Percentiles rank a stretch among this genome's conserved stretches.
Conservation (phyloP, 2,797 vertebrate genomes). For the Hydrophis major region DNA sequence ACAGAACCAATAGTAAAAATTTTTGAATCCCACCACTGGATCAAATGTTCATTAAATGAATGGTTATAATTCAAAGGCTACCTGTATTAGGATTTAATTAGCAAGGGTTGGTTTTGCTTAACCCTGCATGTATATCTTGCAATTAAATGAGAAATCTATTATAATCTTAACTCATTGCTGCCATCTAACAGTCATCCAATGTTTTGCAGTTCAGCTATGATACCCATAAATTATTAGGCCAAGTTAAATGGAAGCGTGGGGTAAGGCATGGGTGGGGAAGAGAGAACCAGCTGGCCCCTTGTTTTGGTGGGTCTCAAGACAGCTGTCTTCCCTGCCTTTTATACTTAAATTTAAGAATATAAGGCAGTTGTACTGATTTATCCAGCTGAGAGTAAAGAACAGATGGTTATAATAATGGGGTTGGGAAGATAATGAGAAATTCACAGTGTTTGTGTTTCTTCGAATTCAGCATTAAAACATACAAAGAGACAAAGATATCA, state of each 20-base stretch:
- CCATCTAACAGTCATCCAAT: background rate
- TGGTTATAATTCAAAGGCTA: background rate
- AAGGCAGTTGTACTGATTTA: background rate
- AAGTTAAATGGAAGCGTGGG: background rate
- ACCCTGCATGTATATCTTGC: background rate
- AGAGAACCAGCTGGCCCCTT: background rate
- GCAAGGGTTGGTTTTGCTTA: background rate
- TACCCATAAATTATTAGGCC: background rate
- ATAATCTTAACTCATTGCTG: background rate
- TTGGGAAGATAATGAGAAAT: constrained; percentile 21
- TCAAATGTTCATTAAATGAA: background rate
- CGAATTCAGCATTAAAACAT: constrained; percentile 33
- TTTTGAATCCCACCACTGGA: too few species aligned
- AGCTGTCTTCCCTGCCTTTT: background rate
- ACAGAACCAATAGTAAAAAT: too few species aligned
- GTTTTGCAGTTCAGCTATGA: background rate
- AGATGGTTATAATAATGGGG: background rate
- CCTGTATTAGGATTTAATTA: background rate
- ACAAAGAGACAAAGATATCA: constrained; percentile 38
- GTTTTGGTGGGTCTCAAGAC: background rate
- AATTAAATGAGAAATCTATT: background rate
- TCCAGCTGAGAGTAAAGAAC: background rate
- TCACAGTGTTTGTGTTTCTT: constrained; percentile 37
- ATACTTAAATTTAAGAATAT: background rate
- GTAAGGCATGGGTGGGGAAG: background rate